Conservation (phyloP, 1,140 invertebrate species). For the Drosophila seguyi region DNA sequence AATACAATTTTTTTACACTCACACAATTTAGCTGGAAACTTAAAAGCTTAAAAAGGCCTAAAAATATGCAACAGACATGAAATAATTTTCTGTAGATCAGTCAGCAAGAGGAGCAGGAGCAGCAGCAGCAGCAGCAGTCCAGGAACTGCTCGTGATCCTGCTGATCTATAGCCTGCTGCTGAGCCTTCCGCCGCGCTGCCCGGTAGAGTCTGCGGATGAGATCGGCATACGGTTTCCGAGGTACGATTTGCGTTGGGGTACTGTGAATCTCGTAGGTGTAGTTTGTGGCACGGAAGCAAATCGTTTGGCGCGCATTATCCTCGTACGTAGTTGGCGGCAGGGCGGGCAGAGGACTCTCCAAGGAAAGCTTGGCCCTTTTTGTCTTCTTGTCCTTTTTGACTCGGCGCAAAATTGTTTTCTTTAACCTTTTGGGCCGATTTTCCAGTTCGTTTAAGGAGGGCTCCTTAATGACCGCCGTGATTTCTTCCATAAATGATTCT, state of each 20-base stretch:
- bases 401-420: background rate
- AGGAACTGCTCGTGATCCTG: slow-evolving; percentile 1
- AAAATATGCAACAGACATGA: slow-evolving; percentile 27
- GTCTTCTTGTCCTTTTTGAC: background rate
- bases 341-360: background rate
- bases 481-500: slow-evolving; percentile 30
- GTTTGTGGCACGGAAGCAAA: slow-evolving; percentile 4
- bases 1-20: slow-evolving; percentile 9
- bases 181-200: background rate
- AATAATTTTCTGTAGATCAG: background rate
- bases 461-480: slow-evolving; percentile 34
- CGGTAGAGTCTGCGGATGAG: slow-evolving; percentile 29
- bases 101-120: slow-evolving; percentile 28
- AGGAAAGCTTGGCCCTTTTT: background rate
- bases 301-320: background rate
- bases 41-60: slow-evolving; percentile 6
- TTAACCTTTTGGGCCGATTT: background rate
- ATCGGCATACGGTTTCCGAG: background rate
- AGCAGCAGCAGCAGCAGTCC: slow-evolving; percentile 1
- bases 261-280: slow-evolving; percentile 19
- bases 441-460: background rate
- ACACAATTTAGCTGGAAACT: slow-evolving; percentile 3
- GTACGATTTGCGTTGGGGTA: background rate
- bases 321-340: background rate
- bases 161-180: slow-evolving; percentile 4